Percentiles rank a stretch among this genome's conserved stretches.
Evolutionary conservation across 2,797 vertebrate species (phyloP).

Genomic region (Etheostoma perlongum): DNA sequence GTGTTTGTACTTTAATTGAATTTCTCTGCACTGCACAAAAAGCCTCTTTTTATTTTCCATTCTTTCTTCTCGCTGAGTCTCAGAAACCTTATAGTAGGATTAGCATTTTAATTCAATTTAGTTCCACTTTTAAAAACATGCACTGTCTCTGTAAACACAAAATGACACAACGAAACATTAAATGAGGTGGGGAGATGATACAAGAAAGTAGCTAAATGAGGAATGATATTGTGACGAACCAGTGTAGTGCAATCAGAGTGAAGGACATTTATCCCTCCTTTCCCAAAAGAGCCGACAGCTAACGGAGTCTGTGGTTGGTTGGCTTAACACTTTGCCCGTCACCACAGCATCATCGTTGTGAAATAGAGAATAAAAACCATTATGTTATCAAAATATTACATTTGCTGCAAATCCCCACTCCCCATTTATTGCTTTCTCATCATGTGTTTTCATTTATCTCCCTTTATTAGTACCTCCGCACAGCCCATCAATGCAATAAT

Average conservation of each 20-base stretch:
- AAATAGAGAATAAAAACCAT: constrained; percentile 7
- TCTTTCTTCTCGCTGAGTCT: constrained; percentile 21
- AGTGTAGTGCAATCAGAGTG: constrained; percentile 6
- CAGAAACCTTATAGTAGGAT: constrained; percentile 22
- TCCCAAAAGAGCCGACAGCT: constrained; percentile 19
- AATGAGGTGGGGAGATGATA: constrained; percentile 17
- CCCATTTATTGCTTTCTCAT: constrained; percentile 9
- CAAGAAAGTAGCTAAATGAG: constrained; percentile 11
- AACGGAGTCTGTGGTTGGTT: constrained; percentile 20
- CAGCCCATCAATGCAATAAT: constrained; percentile 55
- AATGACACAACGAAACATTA: background rate
- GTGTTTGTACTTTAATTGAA: constrained; percentile 55
- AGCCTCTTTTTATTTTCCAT: constrained; percentile 13
- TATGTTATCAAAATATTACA: constrained; percentile 35
- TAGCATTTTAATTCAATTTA: constrained; percentile 48
- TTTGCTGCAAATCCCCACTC: constrained; percentile 10
- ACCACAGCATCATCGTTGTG: constrained; percentile 1
- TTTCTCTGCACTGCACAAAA: constrained; percentile 21
- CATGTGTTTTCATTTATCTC: constrained; percentile 43
- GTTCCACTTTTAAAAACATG: constrained; percentile 6
- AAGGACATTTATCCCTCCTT: constrained; percentile 7
- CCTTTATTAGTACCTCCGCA: constrained; percentile 45
- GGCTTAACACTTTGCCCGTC: constrained; percentile 18
- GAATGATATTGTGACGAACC: constrained; percentile 15
- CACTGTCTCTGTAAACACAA: constrained; percentile 4